phyloP scores from a whole-genome alignment of 2,797 vertebrate species.

The Sebastes iracundus region DNA sequence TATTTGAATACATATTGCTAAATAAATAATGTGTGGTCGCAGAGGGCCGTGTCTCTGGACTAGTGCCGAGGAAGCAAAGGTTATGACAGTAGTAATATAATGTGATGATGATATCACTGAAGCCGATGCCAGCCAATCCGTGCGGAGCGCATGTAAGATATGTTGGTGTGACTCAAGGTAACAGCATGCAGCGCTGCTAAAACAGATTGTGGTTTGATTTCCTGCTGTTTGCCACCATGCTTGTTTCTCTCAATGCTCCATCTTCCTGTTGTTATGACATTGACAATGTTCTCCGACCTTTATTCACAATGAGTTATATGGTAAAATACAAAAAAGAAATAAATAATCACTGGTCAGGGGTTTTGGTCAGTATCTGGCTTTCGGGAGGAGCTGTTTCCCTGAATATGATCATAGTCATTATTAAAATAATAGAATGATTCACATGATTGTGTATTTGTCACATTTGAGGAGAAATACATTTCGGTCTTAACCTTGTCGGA shows the following conservation, averaged over 20 bases:
- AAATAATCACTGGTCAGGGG: not conserved
- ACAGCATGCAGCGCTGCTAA: not conserved
- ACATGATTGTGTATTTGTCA: not conserved
- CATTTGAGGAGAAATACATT: not conserved
- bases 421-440: not conserved
- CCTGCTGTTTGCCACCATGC: conserved; percentile 10
- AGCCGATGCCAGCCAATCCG: not conserved
- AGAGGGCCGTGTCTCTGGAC: not conserved
- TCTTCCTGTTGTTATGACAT: not conserved
- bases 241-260: not conserved
- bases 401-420: not conserved
- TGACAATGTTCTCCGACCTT: not conserved
- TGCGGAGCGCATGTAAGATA: not conserved
- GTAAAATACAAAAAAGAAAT: not conserved
- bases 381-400: not conserved
- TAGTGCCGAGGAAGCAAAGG: conserved; percentile 7
- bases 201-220: conserved; percentile 14
- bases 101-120: not conserved
- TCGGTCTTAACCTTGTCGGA: not conserved
- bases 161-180: conserved; percentile 26
- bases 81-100: not conserved
- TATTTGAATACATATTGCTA: not conserved
- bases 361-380: not conserved
- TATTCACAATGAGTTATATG: not conserved
- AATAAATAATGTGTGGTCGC: not conserved